phyloP scores from a whole-genome alignment of 2,113 vertebrate genomes.

The Aegypius monachus region DNA sequence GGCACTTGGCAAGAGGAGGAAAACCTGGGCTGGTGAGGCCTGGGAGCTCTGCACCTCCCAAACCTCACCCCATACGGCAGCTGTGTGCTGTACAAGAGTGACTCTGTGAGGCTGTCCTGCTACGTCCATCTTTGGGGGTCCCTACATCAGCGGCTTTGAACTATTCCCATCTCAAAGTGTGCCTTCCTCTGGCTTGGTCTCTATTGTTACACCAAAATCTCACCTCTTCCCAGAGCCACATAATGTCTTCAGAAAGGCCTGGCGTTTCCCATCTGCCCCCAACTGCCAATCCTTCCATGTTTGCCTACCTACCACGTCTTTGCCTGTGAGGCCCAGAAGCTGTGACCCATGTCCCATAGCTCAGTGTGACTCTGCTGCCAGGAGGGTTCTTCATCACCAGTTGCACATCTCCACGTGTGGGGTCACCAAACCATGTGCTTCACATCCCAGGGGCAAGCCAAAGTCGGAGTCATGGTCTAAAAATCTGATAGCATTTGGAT shows the following conservation, averaged over 20 bases:
- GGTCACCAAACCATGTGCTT: background rate
- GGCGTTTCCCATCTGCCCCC: background rate
- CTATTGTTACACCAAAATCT: background rate
- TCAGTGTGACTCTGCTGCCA: accelerated
- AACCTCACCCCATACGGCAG: background rate
- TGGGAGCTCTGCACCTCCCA: background rate
- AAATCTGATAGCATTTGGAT: background rate
- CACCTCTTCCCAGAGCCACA: background rate
- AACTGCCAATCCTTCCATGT: background rate
- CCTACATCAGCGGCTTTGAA: background rate
- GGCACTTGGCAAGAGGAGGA: slow-evolving; percentile 26
- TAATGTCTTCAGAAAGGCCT: background rate
- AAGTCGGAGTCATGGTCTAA: background rate
- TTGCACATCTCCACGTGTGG: background rate
- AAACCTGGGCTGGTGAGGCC: background rate
- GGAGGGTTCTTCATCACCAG: background rate
- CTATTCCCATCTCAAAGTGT: background rate
- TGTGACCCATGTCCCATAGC: accelerated
- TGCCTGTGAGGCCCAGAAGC: accelerated
- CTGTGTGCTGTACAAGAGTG: background rate
- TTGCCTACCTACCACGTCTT: background rate
- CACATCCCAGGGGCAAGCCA: background rate
- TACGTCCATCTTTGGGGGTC: background rate
- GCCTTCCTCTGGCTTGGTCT: background rate
- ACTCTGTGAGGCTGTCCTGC: background rate